Percentiles rank a stretch among this genome's conserved stretches.
Conservation (phyloP, 2,113 vertebrate species). For the Cervus canadensis region DNA sequence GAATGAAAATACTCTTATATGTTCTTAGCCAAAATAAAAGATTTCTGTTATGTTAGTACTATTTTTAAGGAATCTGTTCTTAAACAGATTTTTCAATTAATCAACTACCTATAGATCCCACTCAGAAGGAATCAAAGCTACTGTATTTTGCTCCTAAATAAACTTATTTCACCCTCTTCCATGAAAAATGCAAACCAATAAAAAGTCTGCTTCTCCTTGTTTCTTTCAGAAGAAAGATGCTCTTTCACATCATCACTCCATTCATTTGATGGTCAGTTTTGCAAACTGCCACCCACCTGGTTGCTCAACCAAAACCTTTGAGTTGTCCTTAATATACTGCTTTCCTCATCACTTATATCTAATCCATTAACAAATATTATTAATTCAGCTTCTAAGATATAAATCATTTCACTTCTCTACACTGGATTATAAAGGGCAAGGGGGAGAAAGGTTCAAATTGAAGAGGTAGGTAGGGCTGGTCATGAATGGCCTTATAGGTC, state of each 20-base stretch:
- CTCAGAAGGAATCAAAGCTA: not conserved
- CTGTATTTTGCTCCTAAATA: not conserved
- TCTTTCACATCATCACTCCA: not conserved
- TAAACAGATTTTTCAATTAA: not conserved
- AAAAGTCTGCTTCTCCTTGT: not conserved
- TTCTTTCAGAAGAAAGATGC: not conserved
- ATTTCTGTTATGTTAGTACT: not conserved
- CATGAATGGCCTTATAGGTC: not conserved
- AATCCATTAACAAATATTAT: not conserved
- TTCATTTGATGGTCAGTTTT: not conserved
- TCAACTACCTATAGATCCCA: not conserved
- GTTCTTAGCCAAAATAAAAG: not conserved
- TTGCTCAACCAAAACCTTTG: not conserved
- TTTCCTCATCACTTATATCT: not conserved
- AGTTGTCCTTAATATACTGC: not conserved
- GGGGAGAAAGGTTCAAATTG: not conserved
- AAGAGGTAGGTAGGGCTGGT: not conserved
- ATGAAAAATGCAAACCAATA: not conserved
- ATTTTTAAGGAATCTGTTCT: not conserved
- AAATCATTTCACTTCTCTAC: slow-evolving; percentile 5
- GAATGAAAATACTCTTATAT: not conserved
- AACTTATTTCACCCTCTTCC: not conserved
- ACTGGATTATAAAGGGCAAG: not conserved
- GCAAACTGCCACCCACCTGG: not conserved
- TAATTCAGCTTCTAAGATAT: not conserved